Evolutionary conservation across 2,888 invertebrate genomes (phyloP).

Genomic region (Entomobrya multifasciata): DNA sequence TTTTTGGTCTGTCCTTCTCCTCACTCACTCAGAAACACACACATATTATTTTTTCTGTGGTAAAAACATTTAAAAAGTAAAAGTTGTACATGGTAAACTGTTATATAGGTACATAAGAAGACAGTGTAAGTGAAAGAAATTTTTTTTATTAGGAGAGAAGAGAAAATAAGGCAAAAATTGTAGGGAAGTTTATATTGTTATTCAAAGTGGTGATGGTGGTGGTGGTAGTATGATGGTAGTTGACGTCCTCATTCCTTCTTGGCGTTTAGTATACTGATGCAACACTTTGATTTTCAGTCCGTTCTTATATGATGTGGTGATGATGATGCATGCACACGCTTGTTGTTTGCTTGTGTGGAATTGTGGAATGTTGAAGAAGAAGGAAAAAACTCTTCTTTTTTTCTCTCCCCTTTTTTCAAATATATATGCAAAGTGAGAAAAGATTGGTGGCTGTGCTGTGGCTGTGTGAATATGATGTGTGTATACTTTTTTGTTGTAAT

Average conservation of each 20-base stretch:
- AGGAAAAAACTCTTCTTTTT: neutral
- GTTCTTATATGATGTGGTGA: too few relatives aligned
- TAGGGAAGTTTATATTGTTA: neutral
- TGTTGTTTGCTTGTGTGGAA: too few relatives aligned
- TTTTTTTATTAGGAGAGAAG: neutral
- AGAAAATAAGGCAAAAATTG: neutral
- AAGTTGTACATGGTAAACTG: neutral
- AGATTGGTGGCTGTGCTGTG: constrained; percentile 1
- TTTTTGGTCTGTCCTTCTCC: too few relatives aligned
- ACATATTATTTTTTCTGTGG: too few relatives aligned
- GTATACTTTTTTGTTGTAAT: neutral
- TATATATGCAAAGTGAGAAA: constrained; percentile 30
- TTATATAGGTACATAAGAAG: neutral
- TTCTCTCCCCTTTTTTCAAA: constrained; percentile 2
- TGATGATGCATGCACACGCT: constrained; percentile 12
- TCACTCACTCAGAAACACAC: too few relatives aligned
- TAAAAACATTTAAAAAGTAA: neutral
- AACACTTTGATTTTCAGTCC: constrained; percentile 32
- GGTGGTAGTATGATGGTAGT: too few relatives aligned
- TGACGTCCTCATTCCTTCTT: neutral
- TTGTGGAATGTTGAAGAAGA: neutral
- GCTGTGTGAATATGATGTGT: neutral
- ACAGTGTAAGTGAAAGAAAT: neutral
- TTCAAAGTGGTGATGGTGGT: too few relatives aligned
- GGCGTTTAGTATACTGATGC: constrained; percentile 1